phyloP scores from a whole-genome alignment of 2,113 vertebrate species.

The Melospiza georgiana region DNA sequence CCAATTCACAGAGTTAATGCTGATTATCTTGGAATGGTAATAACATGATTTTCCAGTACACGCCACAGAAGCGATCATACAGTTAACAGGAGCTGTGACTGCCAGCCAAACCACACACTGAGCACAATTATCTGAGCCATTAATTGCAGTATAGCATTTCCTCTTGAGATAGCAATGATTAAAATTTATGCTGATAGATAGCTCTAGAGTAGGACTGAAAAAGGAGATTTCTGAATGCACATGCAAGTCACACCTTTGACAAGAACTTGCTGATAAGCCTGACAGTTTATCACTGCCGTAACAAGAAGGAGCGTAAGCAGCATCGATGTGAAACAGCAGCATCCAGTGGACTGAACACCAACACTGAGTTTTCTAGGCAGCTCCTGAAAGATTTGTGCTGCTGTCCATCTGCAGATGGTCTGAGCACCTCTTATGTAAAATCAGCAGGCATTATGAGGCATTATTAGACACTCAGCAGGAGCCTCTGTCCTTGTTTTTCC shows the following conservation, averaged over 20 bases:
- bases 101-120: neutral
- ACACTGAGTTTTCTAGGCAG: neutral
- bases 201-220: constrained; percentile 16
- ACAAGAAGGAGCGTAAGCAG: neutral
- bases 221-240: constrained; percentile 24
- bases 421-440: constrained; percentile 39
- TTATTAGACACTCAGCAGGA: neutral
- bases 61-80: neutral
- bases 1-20: neutral
- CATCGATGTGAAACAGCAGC: neutral
- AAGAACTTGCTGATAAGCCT: constrained; percentile 9
- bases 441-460: constrained; percentile 19
- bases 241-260: constrained; percentile 2
- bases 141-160: constrained; percentile 62
- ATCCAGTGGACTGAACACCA: neutral
- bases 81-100: constrained; percentile 27
- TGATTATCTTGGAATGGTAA: constrained; percentile 10
- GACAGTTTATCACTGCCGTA: neutral
- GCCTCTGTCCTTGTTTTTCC: neutral
- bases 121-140: constrained; percentile 36
- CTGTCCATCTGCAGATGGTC: neutral
- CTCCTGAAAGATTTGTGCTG: neutral
- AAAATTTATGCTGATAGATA: constrained; percentile 54
- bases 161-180: constrained; percentile 59
- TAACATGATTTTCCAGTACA: neutral